Conservation (phyloP, 2,113 vertebrate species). For the Megaptera novaeangliae region DNA sequence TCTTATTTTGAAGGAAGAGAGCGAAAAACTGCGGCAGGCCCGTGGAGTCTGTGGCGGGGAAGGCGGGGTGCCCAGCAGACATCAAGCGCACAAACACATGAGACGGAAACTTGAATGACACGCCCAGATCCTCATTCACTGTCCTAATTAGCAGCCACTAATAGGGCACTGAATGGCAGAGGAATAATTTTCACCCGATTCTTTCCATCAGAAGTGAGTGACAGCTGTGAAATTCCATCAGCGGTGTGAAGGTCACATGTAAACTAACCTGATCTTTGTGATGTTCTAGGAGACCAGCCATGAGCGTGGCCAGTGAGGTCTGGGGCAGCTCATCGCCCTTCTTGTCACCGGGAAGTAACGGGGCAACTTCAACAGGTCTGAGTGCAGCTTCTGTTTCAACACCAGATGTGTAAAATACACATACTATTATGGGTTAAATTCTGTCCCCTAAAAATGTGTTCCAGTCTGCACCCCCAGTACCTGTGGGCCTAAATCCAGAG, state of each 20-base stretch:
- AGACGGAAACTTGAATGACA: rapidly evolving
- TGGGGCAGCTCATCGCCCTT: rapidly evolving
- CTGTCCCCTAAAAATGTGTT: rapidly evolving
- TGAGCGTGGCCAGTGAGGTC: rapidly evolving
- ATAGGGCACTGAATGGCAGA: rapidly evolving
- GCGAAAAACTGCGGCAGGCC: background rate
- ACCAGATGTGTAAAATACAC: rapidly evolving
- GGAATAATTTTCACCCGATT: background rate
- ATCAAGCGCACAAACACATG: rapidly evolving
- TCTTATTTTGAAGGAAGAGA: too few species aligned
- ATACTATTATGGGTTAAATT: rapidly evolving
- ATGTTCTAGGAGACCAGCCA: rapidly evolving
- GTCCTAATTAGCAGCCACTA: background rate
- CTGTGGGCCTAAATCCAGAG: background rate
- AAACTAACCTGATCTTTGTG: rapidly evolving
- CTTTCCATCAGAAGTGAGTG: background rate
- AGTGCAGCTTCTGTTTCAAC: rapidly evolving
- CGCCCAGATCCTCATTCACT: rapidly evolving
- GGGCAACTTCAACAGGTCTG: rapidly evolving
- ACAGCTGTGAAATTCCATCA: background rate
- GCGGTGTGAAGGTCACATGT: background rate
- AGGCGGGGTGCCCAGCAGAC: rapidly evolving
- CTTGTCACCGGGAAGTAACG: rapidly evolving
- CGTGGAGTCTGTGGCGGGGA: rapidly evolving
- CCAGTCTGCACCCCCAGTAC: rapidly evolving